Evolutionary conservation across 1,140 invertebrate species (phyloP), one percentile per base, ranked within the genome.

Genomic region (Drosophila leontia): DNA sequence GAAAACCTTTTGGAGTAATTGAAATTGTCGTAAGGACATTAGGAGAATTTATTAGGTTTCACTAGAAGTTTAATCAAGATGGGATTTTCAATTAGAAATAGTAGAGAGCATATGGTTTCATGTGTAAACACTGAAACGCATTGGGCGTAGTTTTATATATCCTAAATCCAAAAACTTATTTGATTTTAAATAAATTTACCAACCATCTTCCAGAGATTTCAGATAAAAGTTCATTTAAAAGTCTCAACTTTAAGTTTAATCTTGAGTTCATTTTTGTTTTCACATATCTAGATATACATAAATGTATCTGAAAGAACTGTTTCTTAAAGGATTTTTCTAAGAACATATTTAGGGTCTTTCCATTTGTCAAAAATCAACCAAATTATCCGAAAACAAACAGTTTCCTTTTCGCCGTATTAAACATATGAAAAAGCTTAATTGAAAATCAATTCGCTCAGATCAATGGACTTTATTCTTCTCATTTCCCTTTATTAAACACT

Each of bases 1-100:
- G 63, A 68, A 69, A 68, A 29, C 63, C 42, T 68, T 55, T 70
- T 55, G 23, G 67, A 67, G 63, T 70, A 70, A 70, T 68, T 68
- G 63, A 70, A 51, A 55, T 34, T 47, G 63, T 63, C 59, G 32
- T 51, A 68, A 47, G 42, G 63, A 56, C 34, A 67, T 70, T 37
- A 37, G 23, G 29, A 26, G 39, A 70, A 47, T 61, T 44, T 61
- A 44, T 65, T 42, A 44, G n/a, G 19, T 15, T 26, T 19, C 7
- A 5, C 23, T 29, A 12, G n/a, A 6, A 15, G 34, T 12, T 29
- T 47, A 12, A 12, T 29, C 23, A 13, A 19, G 42, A 45, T 47
- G 19, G 3, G 11, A 3, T 6, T 65, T 61, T 29, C 29, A 44
- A 65, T 62, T 35, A 15, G 29, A 3, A 19, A n/a, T 12, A 3